Conservation (phyloP, 1,140 invertebrate species). For the Leucophenga varia region DNA sequence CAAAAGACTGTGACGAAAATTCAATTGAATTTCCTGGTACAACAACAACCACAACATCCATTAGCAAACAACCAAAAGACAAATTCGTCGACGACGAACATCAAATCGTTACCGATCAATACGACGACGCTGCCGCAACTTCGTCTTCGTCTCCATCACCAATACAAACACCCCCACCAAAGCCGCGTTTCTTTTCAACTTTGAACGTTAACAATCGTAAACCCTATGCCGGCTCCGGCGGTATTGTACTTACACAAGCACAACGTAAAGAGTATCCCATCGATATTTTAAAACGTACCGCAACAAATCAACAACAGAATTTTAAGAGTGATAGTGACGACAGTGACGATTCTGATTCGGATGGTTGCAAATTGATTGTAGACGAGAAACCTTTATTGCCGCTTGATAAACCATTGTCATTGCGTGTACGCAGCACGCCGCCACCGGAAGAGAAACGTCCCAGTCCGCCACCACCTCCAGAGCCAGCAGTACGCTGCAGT, state of each 20-base stretch:
- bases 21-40: constrained; percentile 20
- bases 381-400: constrained; percentile 59
- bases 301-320: constrained; percentile 6
- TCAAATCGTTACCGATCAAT: constrained; percentile 3
- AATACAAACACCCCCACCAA: too few species aligned
- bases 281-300: constrained; percentile 14
- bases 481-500: constrained; percentile 64
- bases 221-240: constrained; percentile 66
- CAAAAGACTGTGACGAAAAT: constrained; percentile 37
- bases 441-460: constrained; percentile 61
- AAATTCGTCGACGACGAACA: constrained; percentile 10
- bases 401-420: constrained; percentile 51
- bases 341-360: constrained; percentile 37
- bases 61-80: constrained; percentile 44
- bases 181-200: constrained; percentile 73
- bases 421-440: constrained; percentile 48
- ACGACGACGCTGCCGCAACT: constrained; percentile 24
- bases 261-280: constrained; percentile 78
- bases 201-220: constrained; percentile 74
- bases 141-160: constrained; percentile 30
- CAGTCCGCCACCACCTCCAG: constrained; percentile 57
- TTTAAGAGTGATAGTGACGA: constrained; percentile 10
- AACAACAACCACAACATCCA: constrained; percentile 9
- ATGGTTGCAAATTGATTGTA: constrained; percentile 52
- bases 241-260: constrained; percentile 71